Conservation (phyloP, 2,888 invertebrate genomes). For the Podabrus alpinus region DNA sequence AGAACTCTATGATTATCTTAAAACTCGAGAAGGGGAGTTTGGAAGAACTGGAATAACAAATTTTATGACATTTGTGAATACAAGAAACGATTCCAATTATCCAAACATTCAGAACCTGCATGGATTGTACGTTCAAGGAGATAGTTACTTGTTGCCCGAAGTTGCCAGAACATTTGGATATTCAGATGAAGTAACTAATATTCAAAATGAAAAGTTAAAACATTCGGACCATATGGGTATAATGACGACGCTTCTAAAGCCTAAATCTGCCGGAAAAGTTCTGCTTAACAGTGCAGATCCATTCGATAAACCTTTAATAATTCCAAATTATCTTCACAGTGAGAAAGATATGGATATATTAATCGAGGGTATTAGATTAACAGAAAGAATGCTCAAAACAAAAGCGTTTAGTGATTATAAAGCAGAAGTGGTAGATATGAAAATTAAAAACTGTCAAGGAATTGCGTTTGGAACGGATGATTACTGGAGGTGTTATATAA, state of each 20-base stretch:
- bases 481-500: constrained; percentile 59
- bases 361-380: constrained; percentile 57
- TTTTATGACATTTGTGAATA: constrained; percentile 57
- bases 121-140: constrained; percentile 52
- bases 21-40: constrained; percentile 57
- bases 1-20: constrained; percentile 55
- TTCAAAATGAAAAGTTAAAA: neutral
- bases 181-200: neutral
- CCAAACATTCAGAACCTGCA: constrained; percentile 65
- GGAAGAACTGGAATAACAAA: constrained; percentile 53
- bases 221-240: constrained; percentile 30
- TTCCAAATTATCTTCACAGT: constrained; percentile 65
- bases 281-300: constrained; percentile 61
- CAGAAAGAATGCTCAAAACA: constrained; percentile 53
- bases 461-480: constrained; percentile 54
- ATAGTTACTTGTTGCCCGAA: constrained; percentile 14
- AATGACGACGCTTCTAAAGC: constrained; percentile 83
- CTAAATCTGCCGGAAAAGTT: constrained; percentile 60
- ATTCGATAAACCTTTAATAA: constrained; percentile 62
- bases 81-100: constrained; percentile 55
- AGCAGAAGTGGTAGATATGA: constrained; percentile 48
- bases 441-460: constrained; percentile 56
- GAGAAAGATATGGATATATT: constrained; percentile 56
- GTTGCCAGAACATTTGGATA: constrained; percentile 3
- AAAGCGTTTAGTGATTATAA: constrained; percentile 50